Percentiles rank a stretch among this genome's conserved stretches.
Evolutionary conservation across 2,888 invertebrate genomes (phyloP).

Genomic region (Nemotelus nigrinus): DNA sequence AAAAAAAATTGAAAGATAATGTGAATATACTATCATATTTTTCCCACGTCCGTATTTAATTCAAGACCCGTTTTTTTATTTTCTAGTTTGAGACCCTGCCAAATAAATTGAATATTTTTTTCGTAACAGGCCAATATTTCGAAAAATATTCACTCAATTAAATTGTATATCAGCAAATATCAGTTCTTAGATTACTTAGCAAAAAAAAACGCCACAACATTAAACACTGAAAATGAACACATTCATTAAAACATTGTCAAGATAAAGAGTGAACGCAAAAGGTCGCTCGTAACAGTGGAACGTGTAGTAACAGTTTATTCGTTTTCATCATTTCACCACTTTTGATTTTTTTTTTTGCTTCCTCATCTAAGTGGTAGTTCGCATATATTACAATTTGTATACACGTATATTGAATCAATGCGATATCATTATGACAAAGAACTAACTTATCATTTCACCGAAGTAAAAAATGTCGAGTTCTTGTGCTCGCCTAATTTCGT

Average conservation of each 20-base stretch:
- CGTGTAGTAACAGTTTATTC: conserved; percentile 28
- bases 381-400: conserved; percentile 33
- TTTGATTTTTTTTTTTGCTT: not conserved
- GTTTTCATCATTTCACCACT: not conserved
- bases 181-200: too few species aligned
- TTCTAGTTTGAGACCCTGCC: too few species aligned
- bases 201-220: not conserved
- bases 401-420: conserved; percentile 15
- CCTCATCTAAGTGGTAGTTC: conserved; percentile 15
- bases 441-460: conserved; percentile 28
- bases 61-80: too few species aligned
- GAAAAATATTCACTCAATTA: too few species aligned
- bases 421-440: conserved; percentile 39
- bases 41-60: too few species aligned
- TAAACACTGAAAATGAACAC: not conserved
- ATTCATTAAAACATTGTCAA: conserved; percentile 40
- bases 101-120: too few species aligned
- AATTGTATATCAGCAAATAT: too few species aligned
- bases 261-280: conserved; percentile 30
- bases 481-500: conserved; percentile 4
- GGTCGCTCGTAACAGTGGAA: conserved; percentile 10
- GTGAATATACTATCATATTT: too few species aligned
- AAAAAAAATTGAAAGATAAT: too few species aligned
- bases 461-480: conserved; percentile 2
- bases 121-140: too few species aligned